Percentiles rank a stretch among this genome's conserved stretches.
These are phyloP conservation scores for Gopherus flavomarginatus DNA, from an alignment of 2,113 vertebrate genomes.

Conservation along the genomic window DNA sequence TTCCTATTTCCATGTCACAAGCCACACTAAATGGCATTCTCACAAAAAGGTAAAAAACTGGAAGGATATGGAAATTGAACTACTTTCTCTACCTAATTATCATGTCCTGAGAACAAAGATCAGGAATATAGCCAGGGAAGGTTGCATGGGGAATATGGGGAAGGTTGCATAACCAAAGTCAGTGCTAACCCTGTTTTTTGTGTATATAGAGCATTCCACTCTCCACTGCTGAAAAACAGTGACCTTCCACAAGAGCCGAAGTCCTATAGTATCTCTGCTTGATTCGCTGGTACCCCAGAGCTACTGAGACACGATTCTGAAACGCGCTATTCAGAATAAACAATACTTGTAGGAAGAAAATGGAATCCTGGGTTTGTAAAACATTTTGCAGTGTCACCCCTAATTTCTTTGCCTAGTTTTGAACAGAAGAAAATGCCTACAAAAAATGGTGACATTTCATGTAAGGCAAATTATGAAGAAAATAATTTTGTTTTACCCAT, in stretches of 20 bases:
- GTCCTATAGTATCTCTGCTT: neutral
- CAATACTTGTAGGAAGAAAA: rapidly evolving
- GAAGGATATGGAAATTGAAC: neutral
- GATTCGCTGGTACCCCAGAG: neutral
- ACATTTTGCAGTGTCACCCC: neutral
- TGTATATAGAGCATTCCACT: neutral
- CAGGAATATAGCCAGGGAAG: neutral
- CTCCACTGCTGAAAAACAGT: neutral
- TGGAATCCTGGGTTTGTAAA: neutral
- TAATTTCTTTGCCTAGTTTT: neutral
- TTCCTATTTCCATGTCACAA: neutral
- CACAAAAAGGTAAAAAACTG: neutral
- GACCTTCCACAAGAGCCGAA: neutral
- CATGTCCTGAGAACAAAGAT: neutral
- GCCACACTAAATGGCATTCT: neutral
- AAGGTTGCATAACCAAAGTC: neutral
- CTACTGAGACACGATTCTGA: neutral
- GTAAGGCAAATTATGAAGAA: neutral
- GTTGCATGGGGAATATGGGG: neutral
- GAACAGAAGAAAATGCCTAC: neutral
- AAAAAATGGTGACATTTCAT: neutral
- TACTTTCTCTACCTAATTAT: neutral
- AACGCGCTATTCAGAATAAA: neutral
- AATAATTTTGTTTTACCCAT: neutral
- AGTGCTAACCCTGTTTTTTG: neutral